These are phyloP conservation scores for Ancistrus triradiatus DNA, from an alignment of 2,113 vertebrate genomes.

Conservation along the genomic window DNA sequence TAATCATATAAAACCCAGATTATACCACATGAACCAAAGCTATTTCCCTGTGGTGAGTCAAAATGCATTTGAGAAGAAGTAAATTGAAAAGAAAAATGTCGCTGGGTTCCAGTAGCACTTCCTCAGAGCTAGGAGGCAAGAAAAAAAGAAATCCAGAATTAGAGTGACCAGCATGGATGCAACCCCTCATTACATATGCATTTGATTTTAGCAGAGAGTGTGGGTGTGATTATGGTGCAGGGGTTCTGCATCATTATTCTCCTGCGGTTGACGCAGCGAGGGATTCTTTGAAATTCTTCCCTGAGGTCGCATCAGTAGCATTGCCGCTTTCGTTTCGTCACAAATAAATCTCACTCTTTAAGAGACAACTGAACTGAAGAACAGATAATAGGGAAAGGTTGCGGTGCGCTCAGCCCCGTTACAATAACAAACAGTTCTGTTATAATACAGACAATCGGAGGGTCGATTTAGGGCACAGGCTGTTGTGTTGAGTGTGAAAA, in stretches of 20 bases:
- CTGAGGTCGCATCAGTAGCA: background rate
- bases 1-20: constrained; percentile 26
- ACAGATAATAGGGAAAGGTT: constrained; percentile 40
- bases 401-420: constrained; percentile 33
- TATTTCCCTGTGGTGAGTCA: constrained; percentile 24
- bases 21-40: constrained; percentile 14
- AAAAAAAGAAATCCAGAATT: constrained; percentile 20
- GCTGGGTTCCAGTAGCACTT: background rate
- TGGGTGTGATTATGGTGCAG: constrained; percentile 28
- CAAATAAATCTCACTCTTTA: constrained; percentile 42
- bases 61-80: constrained; percentile 8
- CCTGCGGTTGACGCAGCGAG: constrained; percentile 21
- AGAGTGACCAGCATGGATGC: constrained; percentile 16
- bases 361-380: constrained; percentile 44
- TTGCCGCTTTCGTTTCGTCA: constrained; percentile 26
- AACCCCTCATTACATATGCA: constrained; percentile 26
- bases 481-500: constrained; percentile 18
- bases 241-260: constrained; percentile 31
- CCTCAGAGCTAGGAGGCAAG: background rate
- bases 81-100: constrained; percentile 26
- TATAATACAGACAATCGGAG: constrained; percentile 13
- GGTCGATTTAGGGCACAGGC: constrained; percentile 9
- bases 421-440: constrained; percentile 33
- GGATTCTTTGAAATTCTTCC: constrained; percentile 25
- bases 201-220: constrained; percentile 32